Conservation (phyloP, 2,888 invertebrate genomes). For the Smittia aterrima region DNA sequence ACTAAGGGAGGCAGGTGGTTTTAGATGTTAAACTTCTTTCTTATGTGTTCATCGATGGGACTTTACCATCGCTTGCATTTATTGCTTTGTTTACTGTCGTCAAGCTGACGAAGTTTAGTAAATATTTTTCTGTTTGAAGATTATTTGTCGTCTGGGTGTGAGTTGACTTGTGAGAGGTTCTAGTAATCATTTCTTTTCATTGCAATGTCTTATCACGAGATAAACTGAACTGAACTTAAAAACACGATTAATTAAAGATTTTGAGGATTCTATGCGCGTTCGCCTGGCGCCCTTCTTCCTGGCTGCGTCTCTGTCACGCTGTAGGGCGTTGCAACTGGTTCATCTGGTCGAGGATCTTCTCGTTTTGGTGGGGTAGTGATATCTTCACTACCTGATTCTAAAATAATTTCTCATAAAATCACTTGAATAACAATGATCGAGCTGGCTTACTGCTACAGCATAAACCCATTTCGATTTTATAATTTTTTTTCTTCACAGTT, state of each 20-base stretch:
- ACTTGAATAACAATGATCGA: not conserved
- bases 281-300: too few relatives aligned
- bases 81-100: not conserved
- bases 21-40: constrained; percentile 1
- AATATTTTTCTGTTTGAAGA: too few relatives aligned
- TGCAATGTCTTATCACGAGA: too few relatives aligned
- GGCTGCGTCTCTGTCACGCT: not conserved
- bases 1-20: constrained; percentile 34
- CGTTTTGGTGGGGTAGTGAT: not conserved
- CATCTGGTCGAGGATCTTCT: not conserved
- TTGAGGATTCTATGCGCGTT: too few relatives aligned
- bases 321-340: not conserved
- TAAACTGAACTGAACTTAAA: too few relatives aligned
- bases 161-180: too few relatives aligned
- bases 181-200: too few relatives aligned
- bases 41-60: not conserved
- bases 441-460: constrained; percentile 23
- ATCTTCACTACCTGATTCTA: constrained; percentile 18
- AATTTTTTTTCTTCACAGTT: not conserved
- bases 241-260: too few relatives aligned
- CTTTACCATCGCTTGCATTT: not conserved
- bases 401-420: not conserved
- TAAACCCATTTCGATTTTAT: constrained; percentile 10
- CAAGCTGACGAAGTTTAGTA: not conserved
- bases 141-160: too few relatives aligned